Percentiles rank a stretch among this genome's conserved stretches.
phyloP scores from a whole-genome alignment of 1,140 invertebrate species.

The Orussus abietinus region DNA sequence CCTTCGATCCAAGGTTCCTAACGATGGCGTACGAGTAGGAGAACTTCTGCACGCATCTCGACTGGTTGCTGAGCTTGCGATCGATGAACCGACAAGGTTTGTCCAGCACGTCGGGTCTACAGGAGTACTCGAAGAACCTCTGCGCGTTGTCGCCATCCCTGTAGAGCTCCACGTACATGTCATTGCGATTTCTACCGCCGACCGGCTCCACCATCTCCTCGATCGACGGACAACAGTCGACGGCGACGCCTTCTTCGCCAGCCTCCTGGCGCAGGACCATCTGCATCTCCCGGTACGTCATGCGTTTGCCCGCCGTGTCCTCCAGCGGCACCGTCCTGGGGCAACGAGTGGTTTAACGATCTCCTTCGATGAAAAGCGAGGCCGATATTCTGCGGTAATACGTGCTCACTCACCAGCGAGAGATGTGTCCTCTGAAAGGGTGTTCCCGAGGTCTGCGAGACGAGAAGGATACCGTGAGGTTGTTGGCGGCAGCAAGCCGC shows the following conservation, averaged over 20 bases:
- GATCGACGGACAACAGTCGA: slow-evolving; percentile 77
- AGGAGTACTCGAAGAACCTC: slow-evolving; percentile 77
- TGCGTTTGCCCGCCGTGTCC: slow-evolving; percentile 34
- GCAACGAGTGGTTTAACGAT: no score
- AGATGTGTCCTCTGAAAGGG: slow-evolving; percentile 40
- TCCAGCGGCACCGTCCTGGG: slow-evolving; percentile 33
- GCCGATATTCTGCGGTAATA: no score
- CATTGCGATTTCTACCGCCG: slow-evolving; percentile 70
- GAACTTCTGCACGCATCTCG: slow-evolving; percentile 77
- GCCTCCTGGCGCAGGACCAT: slow-evolving; percentile 59
- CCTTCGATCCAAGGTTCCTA: slow-evolving; percentile 36
- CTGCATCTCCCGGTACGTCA: slow-evolving; percentile 61
- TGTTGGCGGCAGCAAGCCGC: slow-evolving; percentile 49
- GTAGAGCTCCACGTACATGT: slow-evolving; percentile 73
- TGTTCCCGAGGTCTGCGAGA: slow-evolving; percentile 41
- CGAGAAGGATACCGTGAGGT: slow-evolving; percentile 41
- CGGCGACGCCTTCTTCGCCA: slow-evolving; percentile 52
- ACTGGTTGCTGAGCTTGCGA: slow-evolving; percentile 63
- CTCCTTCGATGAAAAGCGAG: no score
- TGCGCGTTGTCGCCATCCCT: slow-evolving; percentile 63
- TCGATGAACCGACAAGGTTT: slow-evolving; percentile 75
- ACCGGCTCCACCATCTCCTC: slow-evolving; percentile 72
- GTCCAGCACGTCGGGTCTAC: slow-evolving; percentile 65
- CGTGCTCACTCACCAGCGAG: slow-evolving; percentile 36
- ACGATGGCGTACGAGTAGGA: slow-evolving; percentile 83